Percentiles rank a stretch among this genome's conserved stretches.
Evolutionary conservation across 2,888 invertebrate genomes (phyloP).

Genomic region (Sepiola atlantica): DNA sequence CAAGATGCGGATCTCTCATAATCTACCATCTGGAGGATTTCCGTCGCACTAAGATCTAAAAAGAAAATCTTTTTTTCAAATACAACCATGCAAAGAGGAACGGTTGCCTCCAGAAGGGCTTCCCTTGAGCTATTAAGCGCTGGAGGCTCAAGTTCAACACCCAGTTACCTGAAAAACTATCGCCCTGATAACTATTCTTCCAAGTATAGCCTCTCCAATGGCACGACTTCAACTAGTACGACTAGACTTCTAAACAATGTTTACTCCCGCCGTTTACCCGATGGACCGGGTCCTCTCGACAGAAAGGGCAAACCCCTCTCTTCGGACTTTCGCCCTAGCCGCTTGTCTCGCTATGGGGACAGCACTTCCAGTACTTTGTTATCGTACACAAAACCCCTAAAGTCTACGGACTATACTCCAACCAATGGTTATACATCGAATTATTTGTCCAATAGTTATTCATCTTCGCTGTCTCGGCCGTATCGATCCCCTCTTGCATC

Average conservation of each 20-base stretch:
- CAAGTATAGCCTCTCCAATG: not conserved
- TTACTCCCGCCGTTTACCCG: constrained; percentile 33
- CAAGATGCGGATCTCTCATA: not conserved
- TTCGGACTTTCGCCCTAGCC: constrained; percentile 37
- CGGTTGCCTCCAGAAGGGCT: not conserved
- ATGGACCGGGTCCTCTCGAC: constrained; percentile 43
- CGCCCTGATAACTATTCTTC: not conserved
- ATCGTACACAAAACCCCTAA: constrained; percentile 40
- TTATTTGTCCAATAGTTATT: not conserved
- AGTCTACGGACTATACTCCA: constrained; percentile 25
- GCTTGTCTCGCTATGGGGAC: not conserved
- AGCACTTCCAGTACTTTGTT: not conserved
- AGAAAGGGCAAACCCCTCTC: constrained; percentile 35
- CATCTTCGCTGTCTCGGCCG: not conserved
- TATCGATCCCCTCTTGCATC: not conserved
- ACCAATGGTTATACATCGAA: not conserved
- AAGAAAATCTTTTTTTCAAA: not conserved
- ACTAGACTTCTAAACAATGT: not conserved
- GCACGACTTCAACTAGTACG: not conserved
- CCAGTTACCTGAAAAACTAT: constrained; percentile 24
- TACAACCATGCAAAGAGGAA: constrained; percentile 23
- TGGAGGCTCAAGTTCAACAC: not conserved
- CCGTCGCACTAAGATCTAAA: not conserved
- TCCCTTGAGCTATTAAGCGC: constrained; percentile 35
- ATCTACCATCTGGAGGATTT: not conserved